Percentiles rank a stretch among this genome's conserved stretches.
Conservation (phyloP, 2,888 invertebrate genomes). For the Laothoe populi region DNA sequence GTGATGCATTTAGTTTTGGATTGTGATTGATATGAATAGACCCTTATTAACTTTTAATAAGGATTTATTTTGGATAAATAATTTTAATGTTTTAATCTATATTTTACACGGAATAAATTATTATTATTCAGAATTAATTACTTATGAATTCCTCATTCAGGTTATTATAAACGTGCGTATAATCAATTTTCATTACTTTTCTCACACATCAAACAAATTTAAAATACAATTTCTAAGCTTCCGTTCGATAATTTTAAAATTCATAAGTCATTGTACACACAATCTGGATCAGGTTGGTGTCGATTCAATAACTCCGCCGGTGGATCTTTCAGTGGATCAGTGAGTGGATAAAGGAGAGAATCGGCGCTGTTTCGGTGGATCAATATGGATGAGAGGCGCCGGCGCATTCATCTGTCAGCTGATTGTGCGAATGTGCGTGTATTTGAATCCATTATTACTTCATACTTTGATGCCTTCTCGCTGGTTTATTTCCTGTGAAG, state of each 20-base stretch:
- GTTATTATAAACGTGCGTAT: neutral
- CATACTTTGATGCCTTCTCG: neutral
- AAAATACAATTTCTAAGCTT: slow-evolving; percentile 6
- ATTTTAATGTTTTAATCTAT: too few species aligned
- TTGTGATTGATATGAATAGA: neutral
- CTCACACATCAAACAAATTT: neutral
- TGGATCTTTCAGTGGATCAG: slow-evolving; percentile 56
- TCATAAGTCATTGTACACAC: slow-evolving; percentile 45
- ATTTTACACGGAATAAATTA: too few species aligned
- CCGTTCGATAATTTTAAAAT: slow-evolving; percentile 43
- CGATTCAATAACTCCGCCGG: slow-evolving; percentile 58
- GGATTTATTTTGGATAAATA: neutral
- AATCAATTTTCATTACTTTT: slow-evolving; percentile 9
- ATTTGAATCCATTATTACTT: slow-evolving; percentile 23
- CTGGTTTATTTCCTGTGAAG: slow-evolving; percentile 14
- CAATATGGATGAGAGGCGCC: slow-evolving; percentile 71
- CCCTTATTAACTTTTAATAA: neutral
- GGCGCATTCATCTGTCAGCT: slow-evolving; percentile 75
- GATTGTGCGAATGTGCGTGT: slow-evolving; percentile 18
- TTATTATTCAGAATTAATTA: neutral
- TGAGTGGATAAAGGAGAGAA: slow-evolving; percentile 35
- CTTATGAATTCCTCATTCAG: neutral
- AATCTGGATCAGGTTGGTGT: slow-evolving; percentile 61
- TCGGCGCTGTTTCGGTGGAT: slow-evolving; percentile 46
- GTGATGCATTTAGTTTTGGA: neutral